Conservation (phyloP, 2,888 invertebrate species). For the Brenthis hecate region DNA sequence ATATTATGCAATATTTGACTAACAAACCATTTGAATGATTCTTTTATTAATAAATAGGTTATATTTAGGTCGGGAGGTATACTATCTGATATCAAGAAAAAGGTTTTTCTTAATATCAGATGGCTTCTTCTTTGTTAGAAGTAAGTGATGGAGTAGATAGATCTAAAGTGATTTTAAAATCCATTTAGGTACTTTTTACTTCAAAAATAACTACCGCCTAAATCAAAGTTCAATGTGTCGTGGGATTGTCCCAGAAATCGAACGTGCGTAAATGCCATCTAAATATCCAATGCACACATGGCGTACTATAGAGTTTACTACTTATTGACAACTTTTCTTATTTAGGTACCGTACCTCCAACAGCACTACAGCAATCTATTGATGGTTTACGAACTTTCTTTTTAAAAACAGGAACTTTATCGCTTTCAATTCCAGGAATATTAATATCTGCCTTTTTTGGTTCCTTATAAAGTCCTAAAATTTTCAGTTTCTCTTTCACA, state of each 20-base stretch:
- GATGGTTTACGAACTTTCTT: conserved; percentile 61
- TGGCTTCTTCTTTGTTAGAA: no score
- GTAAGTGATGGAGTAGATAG: neutral
- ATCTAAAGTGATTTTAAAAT: neutral
- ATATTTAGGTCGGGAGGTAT: no score
- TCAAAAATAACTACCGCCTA: neutral
- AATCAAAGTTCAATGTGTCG: no score
- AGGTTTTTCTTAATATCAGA: no score
- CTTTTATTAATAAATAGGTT: no score
- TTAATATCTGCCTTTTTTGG: conserved; percentile 15
- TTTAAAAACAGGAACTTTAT: conserved; percentile 56
- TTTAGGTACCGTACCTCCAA: conserved; percentile 59
- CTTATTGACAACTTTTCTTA: neutral
- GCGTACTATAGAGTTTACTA: no score
- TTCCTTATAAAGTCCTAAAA: conserved; percentile 58
- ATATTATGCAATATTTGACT: no score
- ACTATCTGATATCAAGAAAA: neutral
- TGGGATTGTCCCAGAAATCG: no score
- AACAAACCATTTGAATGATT: no score
- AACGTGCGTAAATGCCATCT: no score
- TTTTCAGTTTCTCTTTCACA: conserved; percentile 55
- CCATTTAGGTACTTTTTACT: neutral
- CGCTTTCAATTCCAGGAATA: conserved; percentile 45
- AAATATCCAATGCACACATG: neutral
- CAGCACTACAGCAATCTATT: conserved; percentile 74